phyloP scores from a whole-genome alignment of 2,888 invertebrate genomes.

The Morinoia aosen region DNA sequence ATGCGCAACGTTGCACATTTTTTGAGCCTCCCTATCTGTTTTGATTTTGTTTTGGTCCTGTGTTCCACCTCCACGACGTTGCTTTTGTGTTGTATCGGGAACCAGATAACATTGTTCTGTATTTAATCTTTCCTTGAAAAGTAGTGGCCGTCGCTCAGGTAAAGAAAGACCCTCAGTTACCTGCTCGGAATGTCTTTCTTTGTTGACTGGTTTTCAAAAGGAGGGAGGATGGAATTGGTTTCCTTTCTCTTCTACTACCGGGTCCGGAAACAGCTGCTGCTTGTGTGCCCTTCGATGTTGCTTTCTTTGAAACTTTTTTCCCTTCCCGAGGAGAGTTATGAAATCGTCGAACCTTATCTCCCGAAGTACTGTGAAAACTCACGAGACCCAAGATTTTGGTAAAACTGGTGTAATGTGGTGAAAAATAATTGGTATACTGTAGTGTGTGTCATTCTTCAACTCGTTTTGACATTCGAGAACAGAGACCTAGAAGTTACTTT shows the following conservation, averaged over 20 bases:
- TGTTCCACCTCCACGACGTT: neutral
- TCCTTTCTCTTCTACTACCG: neutral
- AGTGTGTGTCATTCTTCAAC: too few relatives aligned
- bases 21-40: neutral
- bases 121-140: neutral
- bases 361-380: neutral
- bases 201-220: neutral
- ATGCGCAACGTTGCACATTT: neutral
- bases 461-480: too few relatives aligned
- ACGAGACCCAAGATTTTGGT: too few relatives aligned
- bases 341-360: neutral
- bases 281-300: neutral
- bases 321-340: neutral
- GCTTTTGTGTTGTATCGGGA: neutral
- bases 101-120: neutral
- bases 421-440: too few relatives aligned
- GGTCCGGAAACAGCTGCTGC: conserved; percentile 4
- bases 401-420: neutral
- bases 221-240: neutral
- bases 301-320: neutral
- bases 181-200: neutral
- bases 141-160: neutral
- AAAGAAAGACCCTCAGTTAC: neutral
- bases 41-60: neutral
- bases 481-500: too few relatives aligned